phyloP scores from a whole-genome alignment of 2,888 invertebrate species.

The Chalcis sispes region DNA sequence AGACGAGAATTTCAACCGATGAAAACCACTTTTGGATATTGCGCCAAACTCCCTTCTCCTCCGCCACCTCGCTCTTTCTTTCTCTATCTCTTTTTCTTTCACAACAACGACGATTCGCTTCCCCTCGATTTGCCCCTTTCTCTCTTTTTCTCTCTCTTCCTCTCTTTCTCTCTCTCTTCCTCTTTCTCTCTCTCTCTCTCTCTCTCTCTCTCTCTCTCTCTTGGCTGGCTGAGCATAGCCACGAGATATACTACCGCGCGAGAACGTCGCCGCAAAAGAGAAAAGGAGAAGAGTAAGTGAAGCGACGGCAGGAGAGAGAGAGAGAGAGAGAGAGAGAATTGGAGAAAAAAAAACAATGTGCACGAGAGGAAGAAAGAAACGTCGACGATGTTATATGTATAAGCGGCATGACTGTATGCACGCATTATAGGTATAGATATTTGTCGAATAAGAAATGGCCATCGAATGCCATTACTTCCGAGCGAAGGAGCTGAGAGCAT shows the following conservation, averaged over 20 bases:
- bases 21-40: conserved; percentile 59
- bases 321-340: neutral
- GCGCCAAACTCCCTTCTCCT: conserved; percentile 38
- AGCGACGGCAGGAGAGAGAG: neutral
- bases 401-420: conserved; percentile 24
- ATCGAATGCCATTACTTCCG: conserved; percentile 55
- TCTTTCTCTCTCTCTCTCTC: too few species aligned
- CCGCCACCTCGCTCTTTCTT: too few species aligned
- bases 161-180: too few species aligned
- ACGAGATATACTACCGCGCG: conserved; percentile 1
- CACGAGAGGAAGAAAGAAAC: conserved; percentile 9
- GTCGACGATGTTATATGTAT: too few species aligned
- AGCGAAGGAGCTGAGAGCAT: conserved; percentile 51
- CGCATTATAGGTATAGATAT: too few species aligned
- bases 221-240: neutral
- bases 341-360: conserved; percentile 30
- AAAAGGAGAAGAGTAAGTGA: conserved; percentile 15
- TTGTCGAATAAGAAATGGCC: conserved; percentile 49
- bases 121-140: too few species aligned
- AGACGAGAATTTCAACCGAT: conserved; percentile 47
- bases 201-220: too few species aligned
- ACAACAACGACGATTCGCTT: too few species aligned
- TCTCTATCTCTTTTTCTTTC: too few species aligned
- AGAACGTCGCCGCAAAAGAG: conserved; percentile 28
- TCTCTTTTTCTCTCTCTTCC: too few species aligned